Conservation (phyloP, 2,797 vertebrate species). For the Erethizon dorsatum region DNA sequence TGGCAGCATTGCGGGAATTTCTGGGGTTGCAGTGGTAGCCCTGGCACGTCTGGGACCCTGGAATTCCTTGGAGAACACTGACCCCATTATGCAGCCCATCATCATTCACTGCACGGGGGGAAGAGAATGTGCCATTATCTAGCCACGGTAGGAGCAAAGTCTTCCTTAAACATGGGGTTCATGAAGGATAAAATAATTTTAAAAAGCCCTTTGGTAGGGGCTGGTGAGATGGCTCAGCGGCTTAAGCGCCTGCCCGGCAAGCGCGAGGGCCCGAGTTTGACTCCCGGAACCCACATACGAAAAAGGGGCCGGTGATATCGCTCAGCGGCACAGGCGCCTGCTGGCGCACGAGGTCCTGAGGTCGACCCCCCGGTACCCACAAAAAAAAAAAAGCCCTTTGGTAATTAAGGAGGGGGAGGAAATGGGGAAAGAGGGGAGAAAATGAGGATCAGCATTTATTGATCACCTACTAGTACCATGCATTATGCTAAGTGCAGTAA, state of each 20-base stretch:
- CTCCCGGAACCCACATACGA: too few species aligned
- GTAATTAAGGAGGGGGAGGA: not conserved
- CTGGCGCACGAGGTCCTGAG: too few species aligned
- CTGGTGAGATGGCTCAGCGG: too few species aligned
- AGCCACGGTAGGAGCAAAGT: not conserved
- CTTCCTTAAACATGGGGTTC: not conserved
- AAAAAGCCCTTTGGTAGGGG: too few species aligned
- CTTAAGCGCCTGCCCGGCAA: too few species aligned
- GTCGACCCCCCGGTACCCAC: too few species aligned
- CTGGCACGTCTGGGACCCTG: not conserved
- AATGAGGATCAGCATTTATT: not conserved
- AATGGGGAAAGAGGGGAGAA: not conserved
- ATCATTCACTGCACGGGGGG: not conserved
- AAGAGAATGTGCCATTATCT: not conserved
- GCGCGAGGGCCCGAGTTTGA: too few species aligned
- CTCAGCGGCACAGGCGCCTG: too few species aligned
- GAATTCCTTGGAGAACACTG: rapidly evolving
- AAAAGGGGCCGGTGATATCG: too few species aligned
- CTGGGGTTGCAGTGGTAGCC: not conserved
- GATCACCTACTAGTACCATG: not conserved
- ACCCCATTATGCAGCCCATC: rapidly evolving
- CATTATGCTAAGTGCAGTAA: not conserved
- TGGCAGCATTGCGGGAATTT: rapidly evolving
- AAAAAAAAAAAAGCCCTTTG: not conserved
- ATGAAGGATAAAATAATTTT: not conserved